These are phyloP conservation scores for Acanthococcus lagerstroemiae DNA, from an alignment of 2,888 invertebrate genomes.

Conservation along the genomic window DNA sequence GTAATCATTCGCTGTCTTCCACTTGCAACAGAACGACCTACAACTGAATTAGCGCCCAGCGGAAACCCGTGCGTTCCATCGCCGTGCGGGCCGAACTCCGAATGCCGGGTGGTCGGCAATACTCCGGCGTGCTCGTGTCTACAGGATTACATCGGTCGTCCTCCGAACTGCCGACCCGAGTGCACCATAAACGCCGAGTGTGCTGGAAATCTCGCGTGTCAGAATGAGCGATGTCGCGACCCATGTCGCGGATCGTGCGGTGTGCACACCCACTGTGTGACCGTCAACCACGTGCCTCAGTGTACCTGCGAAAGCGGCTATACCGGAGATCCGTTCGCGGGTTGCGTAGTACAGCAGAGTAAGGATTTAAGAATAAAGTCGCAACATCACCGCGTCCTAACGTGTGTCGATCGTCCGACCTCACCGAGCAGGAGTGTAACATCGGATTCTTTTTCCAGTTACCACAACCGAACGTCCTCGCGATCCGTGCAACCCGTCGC, in stretches of 20 bases:
- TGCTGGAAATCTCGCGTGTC: conserved; percentile 46
- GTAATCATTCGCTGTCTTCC: not conserved
- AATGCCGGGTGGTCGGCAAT: conserved; percentile 46
- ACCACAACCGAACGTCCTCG: conserved; percentile 47
- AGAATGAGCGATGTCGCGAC: conserved; percentile 47
- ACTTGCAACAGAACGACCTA: conserved; percentile 29
- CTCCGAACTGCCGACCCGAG: conserved; percentile 57
- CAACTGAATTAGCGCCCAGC: conserved; percentile 40
- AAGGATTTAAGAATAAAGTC: conserved; percentile 42
- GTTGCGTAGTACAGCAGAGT: conserved; percentile 50
- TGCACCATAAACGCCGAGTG: conserved; percentile 51
- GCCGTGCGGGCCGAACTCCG: conserved; percentile 51
- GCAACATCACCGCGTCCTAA: not conserved
- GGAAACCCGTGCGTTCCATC: conserved; percentile 66
- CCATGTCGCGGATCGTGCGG: conserved; percentile 61
- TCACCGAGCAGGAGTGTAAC: not conserved
- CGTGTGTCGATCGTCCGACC: not conserved
- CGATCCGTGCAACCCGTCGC: conserved; percentile 69
- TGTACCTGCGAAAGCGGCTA: conserved; percentile 48
- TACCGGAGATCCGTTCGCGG: conserved; percentile 54
- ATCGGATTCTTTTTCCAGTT: conserved; percentile 43
- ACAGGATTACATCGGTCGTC: conserved; percentile 50
- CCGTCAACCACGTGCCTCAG: conserved; percentile 47
- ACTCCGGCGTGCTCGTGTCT: conserved; percentile 49
- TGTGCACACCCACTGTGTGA: conserved; percentile 53